Base-by-base conservation (phyloP, 1,140 invertebrate species). In the Mercenaria mercenaria region DNA sequence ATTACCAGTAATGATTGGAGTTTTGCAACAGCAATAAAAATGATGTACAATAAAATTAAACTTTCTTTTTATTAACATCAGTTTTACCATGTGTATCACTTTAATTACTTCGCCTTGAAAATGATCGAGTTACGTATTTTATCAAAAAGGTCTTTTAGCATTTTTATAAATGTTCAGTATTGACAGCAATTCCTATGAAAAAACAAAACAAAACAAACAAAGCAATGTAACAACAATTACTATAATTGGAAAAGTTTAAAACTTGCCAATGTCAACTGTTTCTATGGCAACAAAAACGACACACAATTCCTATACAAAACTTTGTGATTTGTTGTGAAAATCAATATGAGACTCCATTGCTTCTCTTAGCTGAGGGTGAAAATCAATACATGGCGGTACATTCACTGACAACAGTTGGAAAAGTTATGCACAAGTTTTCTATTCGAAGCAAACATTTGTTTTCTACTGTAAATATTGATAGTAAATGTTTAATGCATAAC, bases 241-340 rank as follows among this genome's bases (percentile, higher is more conserved):
- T 29, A 69, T 69, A 69, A 34, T 29, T 69, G 29, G 37, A 47
- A 47, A 47, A 47, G 43, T 47, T 47, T 47, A 8, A 47, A 47
- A 8, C 29, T 18, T 41, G n/a, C n/a, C 41, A n/a, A 23, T 79
- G 67, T 72, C 67, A 50, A 29, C 37, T 13, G 69, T 85, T 74
- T 26, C 83, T 52, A 85, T 85, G 56, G 83, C 43, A 74, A 85
- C 83, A 67, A 76, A 52, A 74, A 74, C 67, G 80, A 82, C 64
- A 85, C 37, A 85, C 69, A 72, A 85, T 85, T 85, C 64, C 64
- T 47, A 72, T 74, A 85, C 61, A 85, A 85, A 85, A 74, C 69
- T 85, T 85, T 85, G 83, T 85, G 83, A 85, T 85, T 85, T 85
- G 83, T 85, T 74, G 67, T 43, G 43, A 85, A 85, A 74, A 85